Percentiles rank a stretch among this genome's conserved stretches.
phyloP scores from a whole-genome alignment of 2,797 vertebrate species.

The Hybognathus amarus region DNA sequence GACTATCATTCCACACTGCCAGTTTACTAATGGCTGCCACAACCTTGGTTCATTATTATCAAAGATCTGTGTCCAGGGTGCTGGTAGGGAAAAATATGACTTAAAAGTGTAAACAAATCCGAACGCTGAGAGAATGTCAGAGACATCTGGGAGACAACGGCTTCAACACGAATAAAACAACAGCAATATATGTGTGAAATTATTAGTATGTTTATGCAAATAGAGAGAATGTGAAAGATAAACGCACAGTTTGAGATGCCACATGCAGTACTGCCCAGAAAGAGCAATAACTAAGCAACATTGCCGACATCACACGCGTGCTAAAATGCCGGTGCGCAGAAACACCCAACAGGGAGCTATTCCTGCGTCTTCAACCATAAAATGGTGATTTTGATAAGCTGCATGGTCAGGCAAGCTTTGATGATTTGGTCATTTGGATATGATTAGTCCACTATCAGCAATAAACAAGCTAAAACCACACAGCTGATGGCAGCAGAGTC shows the following conservation, averaged over 20 bases:
- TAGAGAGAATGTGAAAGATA: conserved; percentile 15
- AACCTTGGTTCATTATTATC: conserved; percentile 80
- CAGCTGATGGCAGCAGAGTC: conserved; percentile 35
- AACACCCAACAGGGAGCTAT: conserved; percentile 46
- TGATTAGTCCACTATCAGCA: conserved; percentile 49
- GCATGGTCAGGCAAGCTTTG: conserved; percentile 44
- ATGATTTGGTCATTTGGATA: conserved; percentile 49
- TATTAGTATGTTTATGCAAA: conserved; percentile 38
- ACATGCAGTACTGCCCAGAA: conserved; percentile 17
- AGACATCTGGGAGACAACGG: conserved; percentile 72
- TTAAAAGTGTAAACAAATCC: conserved; percentile 68
- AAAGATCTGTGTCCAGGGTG: conserved; percentile 75
- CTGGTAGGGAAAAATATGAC: conserved; percentile 75
- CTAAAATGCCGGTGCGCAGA: conserved; percentile 19
- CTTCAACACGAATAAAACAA: conserved; percentile 37
- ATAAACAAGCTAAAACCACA: conserved; percentile 49
- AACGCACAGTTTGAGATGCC: conserved; percentile 32
- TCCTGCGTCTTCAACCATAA: conserved; percentile 46
- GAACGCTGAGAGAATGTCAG: conserved; percentile 67
- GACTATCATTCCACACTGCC: conserved; percentile 67
- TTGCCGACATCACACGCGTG: not conserved
- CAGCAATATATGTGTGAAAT: conserved; percentile 22
- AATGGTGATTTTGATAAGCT: conserved; percentile 40
- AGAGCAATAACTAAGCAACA: conserved; percentile 37
- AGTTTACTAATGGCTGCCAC: conserved; percentile 81